Percentiles rank a stretch among this genome's conserved stretches.
phyloP scores from a whole-genome alignment of 53 echinoderm and acorn worm species.

The Pentamera pediparva region DNA sequence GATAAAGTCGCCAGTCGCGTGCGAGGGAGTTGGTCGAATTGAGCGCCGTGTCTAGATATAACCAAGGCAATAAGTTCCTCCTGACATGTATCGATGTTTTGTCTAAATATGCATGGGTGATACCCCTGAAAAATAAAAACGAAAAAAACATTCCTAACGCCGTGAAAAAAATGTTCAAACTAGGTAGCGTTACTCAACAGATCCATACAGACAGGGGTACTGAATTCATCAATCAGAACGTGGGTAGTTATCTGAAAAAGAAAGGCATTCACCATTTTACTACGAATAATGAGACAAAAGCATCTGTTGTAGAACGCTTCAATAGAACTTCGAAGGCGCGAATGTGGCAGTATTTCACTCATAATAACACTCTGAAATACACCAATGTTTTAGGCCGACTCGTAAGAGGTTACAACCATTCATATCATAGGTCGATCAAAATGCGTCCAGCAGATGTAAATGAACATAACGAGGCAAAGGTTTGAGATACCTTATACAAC shows the following conservation, averaged over 20 bases:
- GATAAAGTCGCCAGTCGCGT: too few relatives aligned
- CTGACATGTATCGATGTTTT: slow-evolving; percentile 62
- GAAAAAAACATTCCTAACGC: slow-evolving; percentile 35
- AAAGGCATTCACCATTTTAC: slow-evolving; percentile 34
- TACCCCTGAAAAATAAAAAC: slow-evolving; percentile 56
- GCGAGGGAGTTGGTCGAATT: slow-evolving; percentile 39
- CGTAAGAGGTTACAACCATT: slow-evolving; percentile 34
- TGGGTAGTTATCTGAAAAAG: not conserved
- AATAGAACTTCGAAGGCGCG: slow-evolving; percentile 44
- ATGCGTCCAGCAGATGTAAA: slow-evolving; percentile 38
- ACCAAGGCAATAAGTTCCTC: slow-evolving; percentile 30
- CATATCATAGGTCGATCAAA: slow-evolving; percentile 44
- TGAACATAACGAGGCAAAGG: slow-evolving; percentile 38
- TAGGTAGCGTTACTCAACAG: slow-evolving; percentile 37
- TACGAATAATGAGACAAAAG: slow-evolving; percentile 54
- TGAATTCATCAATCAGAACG: slow-evolving; percentile 42
- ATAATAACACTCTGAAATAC: slow-evolving; percentile 19
- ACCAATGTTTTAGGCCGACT: slow-evolving; percentile 5
- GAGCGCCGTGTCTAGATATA: slow-evolving; percentile 12
- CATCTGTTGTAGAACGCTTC: slow-evolving; percentile 48
- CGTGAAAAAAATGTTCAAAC: slow-evolving; percentile 21
- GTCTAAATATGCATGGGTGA: slow-evolving; percentile 48
- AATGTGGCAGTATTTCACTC: slow-evolving; percentile 35
- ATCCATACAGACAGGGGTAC: slow-evolving; percentile 53
- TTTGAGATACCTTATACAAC: slow-evolving; percentile 31